Evolutionary conservation across 2,113 vertebrate species (phyloP).

Genomic region (Sinocyclocheilus maitianheensis): DNA sequence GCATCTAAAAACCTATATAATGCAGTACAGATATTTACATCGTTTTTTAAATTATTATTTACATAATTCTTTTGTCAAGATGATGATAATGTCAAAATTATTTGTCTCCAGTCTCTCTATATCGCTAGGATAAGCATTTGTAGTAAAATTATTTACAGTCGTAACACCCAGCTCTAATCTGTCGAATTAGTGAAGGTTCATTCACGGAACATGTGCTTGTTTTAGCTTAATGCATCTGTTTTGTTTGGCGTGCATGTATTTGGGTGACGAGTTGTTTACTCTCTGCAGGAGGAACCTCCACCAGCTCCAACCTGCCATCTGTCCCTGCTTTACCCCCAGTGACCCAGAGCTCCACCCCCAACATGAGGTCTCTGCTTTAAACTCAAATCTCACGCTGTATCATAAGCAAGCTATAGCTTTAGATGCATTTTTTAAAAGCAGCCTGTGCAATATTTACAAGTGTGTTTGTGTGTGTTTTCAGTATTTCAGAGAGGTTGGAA

Average conservation of each 20-base stretch:
- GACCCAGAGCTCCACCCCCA: constrained; percentile 88
- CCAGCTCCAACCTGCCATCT: constrained; percentile 88
- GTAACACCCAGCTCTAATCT: too few species aligned
- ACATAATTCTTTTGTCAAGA: not conserved
- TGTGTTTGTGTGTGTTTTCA: constrained; percentile 59
- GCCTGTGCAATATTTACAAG: constrained; percentile 23
- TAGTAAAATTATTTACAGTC: not conserved
- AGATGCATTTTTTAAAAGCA: too few species aligned
- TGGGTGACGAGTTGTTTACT: constrained; percentile 24
- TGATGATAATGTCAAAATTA: too few species aligned
- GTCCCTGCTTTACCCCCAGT: constrained; percentile 90
- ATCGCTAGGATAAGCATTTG: too few species aligned
- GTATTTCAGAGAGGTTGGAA: constrained; percentile 95
- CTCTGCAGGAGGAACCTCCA: constrained; percentile 81
- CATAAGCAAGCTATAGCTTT: not conserved
- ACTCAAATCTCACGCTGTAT: not conserved
- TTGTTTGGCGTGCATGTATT: constrained; percentile 8
- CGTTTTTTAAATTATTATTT: too few species aligned
- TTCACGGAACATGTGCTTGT: not conserved
- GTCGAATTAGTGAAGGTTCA: too few species aligned
- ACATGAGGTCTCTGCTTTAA: constrained; percentile 85
- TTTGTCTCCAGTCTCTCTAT: too few species aligned
- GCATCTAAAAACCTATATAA: not conserved
- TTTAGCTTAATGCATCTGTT: not conserved
- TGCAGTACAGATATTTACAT: not conserved